Evolutionary conservation across 2,888 invertebrate species (phyloP).

Genomic region (Iphiclides podalirius): DNA sequence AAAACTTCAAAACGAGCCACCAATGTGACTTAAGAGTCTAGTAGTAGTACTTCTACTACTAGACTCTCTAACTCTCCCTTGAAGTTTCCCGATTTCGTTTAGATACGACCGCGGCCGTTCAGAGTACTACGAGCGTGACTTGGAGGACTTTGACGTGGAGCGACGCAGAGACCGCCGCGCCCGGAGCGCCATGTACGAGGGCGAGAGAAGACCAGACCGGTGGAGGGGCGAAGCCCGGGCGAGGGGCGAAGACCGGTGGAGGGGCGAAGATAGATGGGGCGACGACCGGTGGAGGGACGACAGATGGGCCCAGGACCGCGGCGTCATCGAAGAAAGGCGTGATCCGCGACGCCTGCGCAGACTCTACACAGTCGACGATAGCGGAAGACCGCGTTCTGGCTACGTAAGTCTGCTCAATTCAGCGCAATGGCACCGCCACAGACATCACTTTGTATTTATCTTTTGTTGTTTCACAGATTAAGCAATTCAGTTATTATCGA

Average conservation of each 20-base stretch:
- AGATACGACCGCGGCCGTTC: constrained; percentile 51
- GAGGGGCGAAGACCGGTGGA: constrained; percentile 39
- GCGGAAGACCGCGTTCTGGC: constrained; percentile 34
- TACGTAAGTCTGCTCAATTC: constrained; percentile 43
- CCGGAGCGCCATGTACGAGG: constrained; percentile 56
- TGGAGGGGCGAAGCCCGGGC: constrained; percentile 33
- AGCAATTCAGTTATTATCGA: too few relatives aligned
- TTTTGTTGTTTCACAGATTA: too few relatives aligned
- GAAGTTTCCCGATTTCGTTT: too few relatives aligned
- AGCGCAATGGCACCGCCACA: too few relatives aligned
- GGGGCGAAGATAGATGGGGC: constrained; percentile 40
- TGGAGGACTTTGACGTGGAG: constrained; percentile 42
- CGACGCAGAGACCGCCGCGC: constrained; percentile 52
- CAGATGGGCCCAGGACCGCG: constrained; percentile 30
- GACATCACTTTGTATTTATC: too few relatives aligned
- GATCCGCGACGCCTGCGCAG: constrained; percentile 44
- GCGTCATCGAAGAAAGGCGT: constrained; percentile 34
- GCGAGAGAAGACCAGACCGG: constrained; percentile 42
- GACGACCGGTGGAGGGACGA: constrained; percentile 37
- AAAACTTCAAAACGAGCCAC: too few relatives aligned
- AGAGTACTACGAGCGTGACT: constrained; percentile 55
- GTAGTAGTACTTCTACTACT: too few relatives aligned
- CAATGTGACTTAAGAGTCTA: too few relatives aligned
- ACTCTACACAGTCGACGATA: constrained; percentile 59
- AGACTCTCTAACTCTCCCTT: too few relatives aligned